Evolutionary conservation across 2,888 invertebrate genomes (phyloP).

Genomic region (Limnephilus marmoratus): DNA sequence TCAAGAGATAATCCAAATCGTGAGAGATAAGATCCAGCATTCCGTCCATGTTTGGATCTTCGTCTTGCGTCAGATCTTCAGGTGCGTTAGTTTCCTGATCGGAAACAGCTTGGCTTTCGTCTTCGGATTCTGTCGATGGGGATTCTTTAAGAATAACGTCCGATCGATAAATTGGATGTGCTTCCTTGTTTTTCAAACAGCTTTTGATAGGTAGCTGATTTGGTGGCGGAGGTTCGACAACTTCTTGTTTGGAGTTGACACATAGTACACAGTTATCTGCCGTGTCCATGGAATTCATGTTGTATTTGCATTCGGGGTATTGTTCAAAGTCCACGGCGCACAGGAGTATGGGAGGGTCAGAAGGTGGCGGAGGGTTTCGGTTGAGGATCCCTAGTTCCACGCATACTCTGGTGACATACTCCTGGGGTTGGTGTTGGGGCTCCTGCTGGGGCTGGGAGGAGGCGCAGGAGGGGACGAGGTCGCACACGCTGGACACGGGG

Average conservation of each 20-base stretch:
- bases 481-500: slow-evolving; percentile 69
- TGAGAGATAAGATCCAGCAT: slow-evolving; percentile 89
- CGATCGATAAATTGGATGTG: slow-evolving; percentile 61
- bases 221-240: slow-evolving; percentile 58
- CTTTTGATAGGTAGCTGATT: slow-evolving; percentile 74
- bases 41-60: slow-evolving; percentile 75
- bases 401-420: slow-evolving; percentile 76
- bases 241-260: slow-evolving; percentile 67
- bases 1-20: slow-evolving; percentile 89
- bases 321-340: slow-evolving; percentile 73
- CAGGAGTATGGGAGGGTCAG: slow-evolving; percentile 70
- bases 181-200: slow-evolving; percentile 72
- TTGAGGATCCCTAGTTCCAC: slow-evolving; percentile 76
- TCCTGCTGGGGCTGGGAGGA: slow-evolving; percentile 58
- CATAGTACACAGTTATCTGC: slow-evolving; percentile 74
- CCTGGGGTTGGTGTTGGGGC: slow-evolving; percentile 68
- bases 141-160: slow-evolving; percentile 54
- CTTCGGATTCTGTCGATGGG: slow-evolving; percentile 62
- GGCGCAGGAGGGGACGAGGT: slow-evolving; percentile 70
- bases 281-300: slow-evolving; percentile 68
- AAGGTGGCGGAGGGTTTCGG: slow-evolving; percentile 68
- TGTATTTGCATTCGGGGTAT: slow-evolving; percentile 70
- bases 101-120: slow-evolving; percentile 59
- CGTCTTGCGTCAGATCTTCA: slow-evolving; percentile 69
- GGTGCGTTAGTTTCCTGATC: slow-evolving; percentile 54